A percentile compares a stretch with the other conserved stretches of the same genome.
phyloP scores from a whole-genome alignment of 2,797 vertebrate genomes.

The Lepilemur ruficaudatus region DNA sequence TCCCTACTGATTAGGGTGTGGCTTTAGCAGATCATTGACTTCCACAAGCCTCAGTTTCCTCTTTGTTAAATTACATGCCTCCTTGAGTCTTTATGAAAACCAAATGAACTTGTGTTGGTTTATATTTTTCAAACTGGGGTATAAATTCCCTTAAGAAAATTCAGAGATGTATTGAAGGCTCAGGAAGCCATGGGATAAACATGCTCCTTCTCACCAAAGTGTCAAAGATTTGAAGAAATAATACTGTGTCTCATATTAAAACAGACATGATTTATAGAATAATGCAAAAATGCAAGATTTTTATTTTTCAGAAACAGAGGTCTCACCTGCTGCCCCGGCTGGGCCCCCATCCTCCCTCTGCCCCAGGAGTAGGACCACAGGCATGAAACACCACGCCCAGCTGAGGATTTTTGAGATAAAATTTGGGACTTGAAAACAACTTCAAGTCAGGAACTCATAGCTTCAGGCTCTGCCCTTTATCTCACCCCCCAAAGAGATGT shows the following conservation, averaged over 20 bases:
- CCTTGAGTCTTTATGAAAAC: background rate
- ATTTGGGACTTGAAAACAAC: background rate
- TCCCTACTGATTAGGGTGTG: fast-evolving
- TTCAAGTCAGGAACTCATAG: background rate
- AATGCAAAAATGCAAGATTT: background rate
- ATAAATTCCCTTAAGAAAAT: background rate
- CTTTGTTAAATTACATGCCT: background rate
- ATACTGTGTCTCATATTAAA: background rate
- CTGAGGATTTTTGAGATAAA: background rate
- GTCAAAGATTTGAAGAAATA: background rate
- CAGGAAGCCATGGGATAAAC: background rate
- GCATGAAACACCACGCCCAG: background rate
- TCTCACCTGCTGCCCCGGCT: background rate
- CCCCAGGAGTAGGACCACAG: background rate
- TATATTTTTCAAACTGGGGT: background rate
- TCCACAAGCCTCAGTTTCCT: background rate
- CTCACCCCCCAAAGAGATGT: background rate
- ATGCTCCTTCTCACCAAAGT: background rate
- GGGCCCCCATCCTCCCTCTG: background rate
- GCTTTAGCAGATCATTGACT: background rate
- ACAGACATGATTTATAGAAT: background rate
- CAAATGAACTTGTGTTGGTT: background rate
- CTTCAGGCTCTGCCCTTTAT: background rate
- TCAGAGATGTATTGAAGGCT: background rate
- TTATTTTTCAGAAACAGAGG: background rate